A percentile compares a stretch with the other conserved stretches of the same genome.
These are phyloP conservation scores for Lycophotia porphyrea DNA, from an alignment of 2,888 invertebrate genomes.

Conservation along the genomic window DNA sequence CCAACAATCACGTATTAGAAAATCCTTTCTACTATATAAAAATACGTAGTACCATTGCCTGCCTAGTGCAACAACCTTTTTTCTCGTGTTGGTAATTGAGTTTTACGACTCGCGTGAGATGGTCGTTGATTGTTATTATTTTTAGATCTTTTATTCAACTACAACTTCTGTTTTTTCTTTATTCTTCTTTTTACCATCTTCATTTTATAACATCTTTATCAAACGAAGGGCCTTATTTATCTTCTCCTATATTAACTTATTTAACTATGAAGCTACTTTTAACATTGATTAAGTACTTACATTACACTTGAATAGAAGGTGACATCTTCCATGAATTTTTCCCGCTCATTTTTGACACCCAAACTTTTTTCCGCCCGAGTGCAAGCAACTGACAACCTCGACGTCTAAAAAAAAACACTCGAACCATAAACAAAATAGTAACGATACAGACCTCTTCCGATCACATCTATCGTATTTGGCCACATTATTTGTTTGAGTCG, in stretches of 20 bases:
- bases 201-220: not conserved
- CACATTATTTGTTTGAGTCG: conserved; percentile 83
- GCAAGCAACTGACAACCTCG: not conserved
- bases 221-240: not conserved
- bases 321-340: not conserved
- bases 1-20: not conserved
- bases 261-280: too few relatives aligned
- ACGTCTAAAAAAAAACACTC: conserved; percentile 22
- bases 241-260: not conserved
- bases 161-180: not conserved
- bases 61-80: conserved; percentile 31
- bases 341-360: conserved; percentile 5
- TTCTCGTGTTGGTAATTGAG: conserved; percentile 27
- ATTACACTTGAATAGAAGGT: not conserved
- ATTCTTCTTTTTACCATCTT: not conserved
- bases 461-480: conserved; percentile 80
- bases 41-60: not conserved
- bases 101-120: conserved; percentile 33
- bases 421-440: conserved; percentile 48
- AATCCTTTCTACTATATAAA: not conserved
- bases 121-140: conserved; percentile 17
- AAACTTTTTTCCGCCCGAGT: not conserved
- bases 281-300: not conserved
- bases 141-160: conserved; percentile 17
- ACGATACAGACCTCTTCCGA: conserved; percentile 62